These are phyloP conservation scores for Hydroisotoma schaefferi DNA, from an alignment of 2,888 invertebrate genomes.

Conservation along the genomic window DNA sequence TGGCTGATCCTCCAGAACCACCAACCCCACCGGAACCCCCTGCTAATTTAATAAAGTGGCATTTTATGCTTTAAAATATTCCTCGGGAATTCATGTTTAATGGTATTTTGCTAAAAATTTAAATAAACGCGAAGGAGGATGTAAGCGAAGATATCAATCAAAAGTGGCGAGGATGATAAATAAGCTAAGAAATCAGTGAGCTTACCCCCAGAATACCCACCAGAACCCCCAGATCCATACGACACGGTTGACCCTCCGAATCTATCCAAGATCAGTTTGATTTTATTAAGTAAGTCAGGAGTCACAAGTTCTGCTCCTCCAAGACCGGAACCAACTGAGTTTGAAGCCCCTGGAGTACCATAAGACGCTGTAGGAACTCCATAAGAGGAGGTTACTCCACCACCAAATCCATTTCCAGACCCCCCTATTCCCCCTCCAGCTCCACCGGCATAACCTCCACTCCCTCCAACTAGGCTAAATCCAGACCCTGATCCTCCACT, in stretches of 20 bases:
- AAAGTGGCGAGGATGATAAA: neutral
- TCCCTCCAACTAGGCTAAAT: neutral
- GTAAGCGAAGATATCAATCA: too few species aligned
- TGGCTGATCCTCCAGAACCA: neutral
- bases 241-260: neutral
- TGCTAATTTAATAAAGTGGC: neutral
- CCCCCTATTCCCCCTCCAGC: neutral
- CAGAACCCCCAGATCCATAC: slow-evolving; percentile 8
- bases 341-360: slow-evolving; percentile 1
- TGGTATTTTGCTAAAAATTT: too few species aligned
- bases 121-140: too few species aligned
- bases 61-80: too few species aligned
- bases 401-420: neutral
- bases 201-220: neutral
- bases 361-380: neutral
- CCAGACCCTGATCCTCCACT: neutral
- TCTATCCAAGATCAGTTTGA: neutral
- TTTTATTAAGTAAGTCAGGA: neutral
- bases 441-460: neutral
- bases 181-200: too few species aligned
- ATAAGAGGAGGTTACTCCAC: neutral
- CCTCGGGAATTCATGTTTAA: too few species aligned
- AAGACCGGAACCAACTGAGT: neutral
- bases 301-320: neutral
- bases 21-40: neutral